Percentiles rank a stretch among this genome's conserved stretches.
Conservation (phyloP, 2,113 vertebrate species). For the Scytalopus superciliaris region DNA sequence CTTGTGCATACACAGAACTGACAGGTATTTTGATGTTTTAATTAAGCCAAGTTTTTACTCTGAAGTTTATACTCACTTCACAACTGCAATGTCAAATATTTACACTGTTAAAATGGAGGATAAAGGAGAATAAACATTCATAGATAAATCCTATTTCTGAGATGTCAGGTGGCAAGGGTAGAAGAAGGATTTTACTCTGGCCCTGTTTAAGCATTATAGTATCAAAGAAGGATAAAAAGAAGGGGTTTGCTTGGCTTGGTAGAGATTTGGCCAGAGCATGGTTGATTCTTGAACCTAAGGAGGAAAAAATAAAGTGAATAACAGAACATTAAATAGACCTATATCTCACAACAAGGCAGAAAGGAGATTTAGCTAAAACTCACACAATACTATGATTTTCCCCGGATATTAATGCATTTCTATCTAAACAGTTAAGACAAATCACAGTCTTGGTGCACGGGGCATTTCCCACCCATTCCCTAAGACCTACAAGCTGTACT, state of each 20-base stretch:
- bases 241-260: neutral
- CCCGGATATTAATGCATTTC: neutral
- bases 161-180: neutral
- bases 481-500: neutral
- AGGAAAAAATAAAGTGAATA: neutral
- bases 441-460: neutral
- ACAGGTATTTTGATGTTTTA: neutral
- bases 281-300: neutral
- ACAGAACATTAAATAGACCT: neutral
- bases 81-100: neutral
- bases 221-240: neutral
- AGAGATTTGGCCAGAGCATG: neutral
- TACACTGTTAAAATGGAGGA: neutral
- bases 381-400: neutral
- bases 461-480: neutral
- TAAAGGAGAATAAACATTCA: neutral
- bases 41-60: constrained; percentile 4
- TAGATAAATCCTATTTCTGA: neutral
- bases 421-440: neutral
- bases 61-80: neutral
- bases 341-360: neutral
- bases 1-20: neutral
- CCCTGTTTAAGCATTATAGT: neutral
- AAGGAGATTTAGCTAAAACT: neutral
- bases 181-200: neutral